These are phyloP conservation scores for Clarias macrocephalus DNA, from an alignment of 2,113 vertebrate genomes.

Conservation along the genomic window DNA sequence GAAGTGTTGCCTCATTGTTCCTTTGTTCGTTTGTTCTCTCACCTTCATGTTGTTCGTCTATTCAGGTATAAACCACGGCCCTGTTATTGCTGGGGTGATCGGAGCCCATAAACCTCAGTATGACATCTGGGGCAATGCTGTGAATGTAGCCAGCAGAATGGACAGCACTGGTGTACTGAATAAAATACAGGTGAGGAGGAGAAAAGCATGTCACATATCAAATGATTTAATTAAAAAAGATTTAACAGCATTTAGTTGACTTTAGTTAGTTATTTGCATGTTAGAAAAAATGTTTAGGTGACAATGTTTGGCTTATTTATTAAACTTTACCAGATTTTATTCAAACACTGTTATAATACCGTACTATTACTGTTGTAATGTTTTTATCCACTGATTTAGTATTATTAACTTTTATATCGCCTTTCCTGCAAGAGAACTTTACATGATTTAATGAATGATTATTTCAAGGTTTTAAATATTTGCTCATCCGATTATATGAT, in stretches of 20 bases:
- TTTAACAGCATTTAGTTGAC: background rate
- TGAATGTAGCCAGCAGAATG: slow-evolving; percentile 91
- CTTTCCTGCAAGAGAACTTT: background rate
- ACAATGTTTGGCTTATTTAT: background rate
- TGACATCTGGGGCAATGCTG: slow-evolving; percentile 91
- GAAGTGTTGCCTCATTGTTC: background rate
- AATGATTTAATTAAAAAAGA: background rate
- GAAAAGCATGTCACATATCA: background rate
- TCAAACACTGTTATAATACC: background rate
- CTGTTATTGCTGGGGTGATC: slow-evolving; percentile 88
- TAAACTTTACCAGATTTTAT: background rate
- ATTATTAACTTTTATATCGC: background rate
- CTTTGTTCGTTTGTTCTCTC: background rate
- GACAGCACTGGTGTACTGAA: slow-evolving; percentile 86
- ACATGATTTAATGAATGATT: background rate
- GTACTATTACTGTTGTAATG: too few species aligned
- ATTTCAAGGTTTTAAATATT: background rate
- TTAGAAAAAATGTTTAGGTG: background rate
- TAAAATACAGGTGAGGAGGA: slow-evolving; percentile 82
- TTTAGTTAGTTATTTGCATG: background rate
- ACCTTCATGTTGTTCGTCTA: background rate
- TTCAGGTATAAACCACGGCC: slow-evolving; percentile 86
- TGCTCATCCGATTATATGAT: background rate
- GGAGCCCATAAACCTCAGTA: slow-evolving; percentile 91
- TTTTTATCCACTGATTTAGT: background rate